Base-by-base conservation (phyloP, 2,888 invertebrate genomes). In the Caenorhabditis sp. region DNA sequence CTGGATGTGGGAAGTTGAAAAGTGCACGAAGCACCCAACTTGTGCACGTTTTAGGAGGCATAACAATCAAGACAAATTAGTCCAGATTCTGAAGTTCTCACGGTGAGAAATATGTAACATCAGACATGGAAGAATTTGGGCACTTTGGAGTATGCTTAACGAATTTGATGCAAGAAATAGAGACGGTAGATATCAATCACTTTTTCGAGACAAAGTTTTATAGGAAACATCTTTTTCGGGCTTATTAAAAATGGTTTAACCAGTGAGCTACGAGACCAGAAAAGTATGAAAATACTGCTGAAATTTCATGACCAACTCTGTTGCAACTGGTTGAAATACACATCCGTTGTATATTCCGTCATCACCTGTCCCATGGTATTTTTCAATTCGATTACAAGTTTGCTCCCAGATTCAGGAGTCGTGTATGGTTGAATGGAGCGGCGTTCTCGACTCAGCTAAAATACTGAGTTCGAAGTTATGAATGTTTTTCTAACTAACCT, bases 321-420 rank as follows among this genome's bases (percentile, higher is more conserved):
- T 8, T 75, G n/a, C 16, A 75, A 44, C 26, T 76, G 75, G 16
- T 49, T 44, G 35, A 76, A 76, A 22, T 76, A 66, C 8, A 44
- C n/a, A 1, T 76, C 75, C 8, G 75, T 59, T 1, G 75, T 38
- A 6, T 22, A 31, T 12, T 68, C 56, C 1, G 66, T 49, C 75
- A 76, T 76, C 0, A 68, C 49, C 35, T 66, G 31, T 6, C 75
- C 66, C n/a, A 68, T 66, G 7, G 59, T 76, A 31, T 58, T 76
- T 16, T 44, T 54, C 14, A 75, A n/a, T 3, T 38, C 26, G 2
- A 76, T 24, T 12, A 7, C 54, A 14, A 14, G 26, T 14, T 47
- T 59, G 6, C 10, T 49, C 8, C 51, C 51, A 19, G 73, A 51
- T 51, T 68, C 75, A 14, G 66, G 31, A 1, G 68, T 47, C 2